phyloP scores from a whole-genome alignment of 2,888 invertebrate genomes.

The Oscheius sp. region DNA sequence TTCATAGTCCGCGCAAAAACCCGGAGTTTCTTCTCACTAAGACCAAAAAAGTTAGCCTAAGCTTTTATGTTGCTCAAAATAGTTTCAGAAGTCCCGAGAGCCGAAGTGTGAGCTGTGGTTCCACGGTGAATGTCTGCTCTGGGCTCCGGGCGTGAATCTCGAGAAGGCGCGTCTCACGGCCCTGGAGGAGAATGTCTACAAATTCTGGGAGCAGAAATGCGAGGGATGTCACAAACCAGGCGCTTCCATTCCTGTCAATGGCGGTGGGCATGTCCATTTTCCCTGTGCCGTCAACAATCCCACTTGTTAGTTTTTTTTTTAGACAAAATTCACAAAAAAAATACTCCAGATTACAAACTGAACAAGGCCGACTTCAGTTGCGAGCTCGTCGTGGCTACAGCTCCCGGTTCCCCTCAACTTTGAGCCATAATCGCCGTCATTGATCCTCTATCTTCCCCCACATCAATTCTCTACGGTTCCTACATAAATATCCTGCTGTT shows the following conservation, averaged over 20 bases:
- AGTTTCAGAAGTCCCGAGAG: slow-evolving; percentile 18
- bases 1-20: neutral
- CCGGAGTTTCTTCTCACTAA: slow-evolving; percentile 20
- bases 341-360: slow-evolving; percentile 17
- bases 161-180: neutral
- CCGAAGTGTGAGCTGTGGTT: slow-evolving; percentile 30
- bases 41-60: slow-evolving; percentile 3
- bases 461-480: too few species aligned
- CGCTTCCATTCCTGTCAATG: slow-evolving; percentile 16
- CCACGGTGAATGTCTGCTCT: slow-evolving; percentile 22
- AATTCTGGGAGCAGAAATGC: slow-evolving; percentile 32
- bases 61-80: neutral
- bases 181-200: slow-evolving; percentile 20
- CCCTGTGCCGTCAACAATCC: slow-evolving; percentile 20
- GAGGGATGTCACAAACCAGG: slow-evolving; percentile 25
- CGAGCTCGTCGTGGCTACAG: slow-evolving; percentile 13
- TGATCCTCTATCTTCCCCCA: too few species aligned
- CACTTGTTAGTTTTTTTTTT: neutral
- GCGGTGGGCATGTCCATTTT: slow-evolving; percentile 1
- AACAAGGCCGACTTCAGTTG: slow-evolving; percentile 8
- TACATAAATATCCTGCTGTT: neutral
- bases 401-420: slow-evolving; percentile 29
- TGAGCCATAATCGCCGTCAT: slow-evolving; percentile 18
- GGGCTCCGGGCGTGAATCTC: slow-evolving; percentile 22
- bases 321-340: neutral